These are phyloP conservation scores for Artemisiospiza belli DNA, from an alignment of 2,113 vertebrate genomes.

Conservation along the genomic window DNA sequence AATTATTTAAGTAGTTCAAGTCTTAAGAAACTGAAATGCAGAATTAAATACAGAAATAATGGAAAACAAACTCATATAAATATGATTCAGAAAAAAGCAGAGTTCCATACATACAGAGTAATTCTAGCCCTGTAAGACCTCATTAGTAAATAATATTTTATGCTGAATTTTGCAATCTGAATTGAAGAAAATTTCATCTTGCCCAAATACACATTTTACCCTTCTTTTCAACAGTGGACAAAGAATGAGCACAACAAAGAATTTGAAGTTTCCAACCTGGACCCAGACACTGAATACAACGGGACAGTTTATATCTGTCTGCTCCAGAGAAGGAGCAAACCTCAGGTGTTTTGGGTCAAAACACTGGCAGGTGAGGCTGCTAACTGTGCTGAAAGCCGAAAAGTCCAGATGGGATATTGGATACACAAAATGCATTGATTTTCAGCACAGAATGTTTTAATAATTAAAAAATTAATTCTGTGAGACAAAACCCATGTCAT, in stretches of 20 bases:
- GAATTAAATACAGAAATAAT: background rate
- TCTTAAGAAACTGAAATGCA: background rate
- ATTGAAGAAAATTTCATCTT: background rate
- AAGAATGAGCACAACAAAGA: constrained; percentile 50
- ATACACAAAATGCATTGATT: background rate
- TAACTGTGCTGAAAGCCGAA: background rate
- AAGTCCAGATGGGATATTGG: background rate
- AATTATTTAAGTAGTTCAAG: background rate
- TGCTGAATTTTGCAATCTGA: background rate
- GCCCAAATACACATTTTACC: background rate
- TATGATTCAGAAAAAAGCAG: background rate
- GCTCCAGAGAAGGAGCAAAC: constrained; percentile 51
- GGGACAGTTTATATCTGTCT: constrained; percentile 31
- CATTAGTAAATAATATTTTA: background rate
- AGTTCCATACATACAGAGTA: background rate
- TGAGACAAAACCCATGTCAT: background rate
- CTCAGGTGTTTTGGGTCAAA: constrained; percentile 61
- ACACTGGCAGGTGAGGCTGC: constrained; percentile 72
- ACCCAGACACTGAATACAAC: constrained; percentile 70
- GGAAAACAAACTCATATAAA: background rate
- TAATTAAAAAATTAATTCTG: background rate
- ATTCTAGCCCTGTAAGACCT: background rate
- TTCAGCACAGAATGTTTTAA: fast-evolving
- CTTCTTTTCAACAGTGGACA: constrained; percentile 48
- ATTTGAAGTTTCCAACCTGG: constrained; percentile 70